Evolutionary conservation across 2,888 invertebrate genomes (phyloP), one percentile per base, ranked within the genome.

Genomic region (Drosophila pegasa): DNA sequence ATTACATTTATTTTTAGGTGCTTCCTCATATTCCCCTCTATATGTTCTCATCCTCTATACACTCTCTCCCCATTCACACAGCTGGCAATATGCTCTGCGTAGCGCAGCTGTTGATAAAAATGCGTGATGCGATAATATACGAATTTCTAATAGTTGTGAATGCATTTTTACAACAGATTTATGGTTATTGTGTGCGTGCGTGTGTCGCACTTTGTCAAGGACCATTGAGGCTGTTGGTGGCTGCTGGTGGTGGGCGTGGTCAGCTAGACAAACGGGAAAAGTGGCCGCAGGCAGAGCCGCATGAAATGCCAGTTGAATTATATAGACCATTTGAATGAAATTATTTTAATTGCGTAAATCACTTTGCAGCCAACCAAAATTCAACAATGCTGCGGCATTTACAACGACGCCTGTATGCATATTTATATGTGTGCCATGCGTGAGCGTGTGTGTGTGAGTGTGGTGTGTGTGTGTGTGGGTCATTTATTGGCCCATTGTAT

Each of bases 331-430:
- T 85, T 87, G 87, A 87, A 81, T 78, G 81, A 85, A 88, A 85
- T 85, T 88, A 85, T 85, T 85, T 85, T 88, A 85, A 85, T 85
- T 85, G 88, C 85, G 88, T 85, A 85, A 88, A 88, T 88, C 85
- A 85, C 87, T 88, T 88, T 88, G 76, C 75, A 71, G 70, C 64
- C 68, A 76, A 80, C 83, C 83, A 66, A 71, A 86, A 75, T 80
- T 69, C 80, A 88, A 86, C 82, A 82, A 85, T 75, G 79, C 75
- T 69, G 87, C 69, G 78, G 74, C 71, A 75, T 78, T 78, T 57
- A 50, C 58, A 58, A 55, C 77, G 43, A 41, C 38, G 56, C 40
- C 31, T 40, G 9, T 45, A n/a, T 54, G 45, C 12, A 7, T 40
- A 16, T 12, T 12, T 40, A 14, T 14, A 20, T 41, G 40, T n/a